Percentiles rank a stretch among this genome's conserved stretches.
These are phyloP conservation scores for Drosophila saltans DNA, from an alignment of 1,140 invertebrate genomes.

Conservation along the genomic window DNA sequence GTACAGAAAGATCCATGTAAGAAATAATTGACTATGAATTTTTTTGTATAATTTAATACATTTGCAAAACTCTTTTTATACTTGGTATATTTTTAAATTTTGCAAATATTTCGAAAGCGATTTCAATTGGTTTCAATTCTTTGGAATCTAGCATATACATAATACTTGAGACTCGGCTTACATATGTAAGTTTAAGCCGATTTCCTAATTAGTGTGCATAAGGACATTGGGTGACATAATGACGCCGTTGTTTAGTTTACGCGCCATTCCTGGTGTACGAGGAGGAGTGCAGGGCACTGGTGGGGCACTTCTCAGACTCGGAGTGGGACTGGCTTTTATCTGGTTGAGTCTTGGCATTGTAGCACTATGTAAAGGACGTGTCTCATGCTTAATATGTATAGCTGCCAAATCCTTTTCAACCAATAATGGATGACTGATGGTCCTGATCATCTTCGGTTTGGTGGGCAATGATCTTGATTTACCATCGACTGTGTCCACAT, in stretches of 20 bases:
- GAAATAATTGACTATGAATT: slow-evolving; percentile 38
- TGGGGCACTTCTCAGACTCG: slow-evolving; percentile 58
- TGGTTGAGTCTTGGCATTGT: slow-evolving; percentile 54
- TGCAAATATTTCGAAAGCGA: slow-evolving; percentile 7
- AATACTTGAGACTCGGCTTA: slow-evolving; percentile 4
- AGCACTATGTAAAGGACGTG: slow-evolving; percentile 48
- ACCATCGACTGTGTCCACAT: slow-evolving; percentile 58
- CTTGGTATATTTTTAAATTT: too few relatives aligned
- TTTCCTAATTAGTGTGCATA: slow-evolving; percentile 37
- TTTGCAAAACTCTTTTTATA: neutral
- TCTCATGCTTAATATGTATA: slow-evolving; percentile 71
- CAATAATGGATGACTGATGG: slow-evolving; percentile 65
- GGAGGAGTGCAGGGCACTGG: slow-evolving; percentile 59
- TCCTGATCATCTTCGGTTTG: slow-evolving; percentile 50
- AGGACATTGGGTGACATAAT: slow-evolving; percentile 70
- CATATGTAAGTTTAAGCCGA: neutral
- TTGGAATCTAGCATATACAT: slow-evolving; percentile 14
- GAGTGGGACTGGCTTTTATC: slow-evolving; percentile 47
- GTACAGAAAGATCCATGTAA: slow-evolving; percentile 37
- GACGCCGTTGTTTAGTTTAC: slow-evolving; percentile 45
- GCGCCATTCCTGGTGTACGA: slow-evolving; percentile 45
- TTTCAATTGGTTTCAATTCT: slow-evolving; percentile 9
- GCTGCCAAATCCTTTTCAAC: slow-evolving; percentile 63
- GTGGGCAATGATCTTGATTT: slow-evolving; percentile 22
- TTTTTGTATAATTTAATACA: neutral